Percentiles rank a stretch among this genome's conserved stretches.
Evolutionary conservation across 2,888 invertebrate species (phyloP).

Genomic region (Archips crataeganus): DNA sequence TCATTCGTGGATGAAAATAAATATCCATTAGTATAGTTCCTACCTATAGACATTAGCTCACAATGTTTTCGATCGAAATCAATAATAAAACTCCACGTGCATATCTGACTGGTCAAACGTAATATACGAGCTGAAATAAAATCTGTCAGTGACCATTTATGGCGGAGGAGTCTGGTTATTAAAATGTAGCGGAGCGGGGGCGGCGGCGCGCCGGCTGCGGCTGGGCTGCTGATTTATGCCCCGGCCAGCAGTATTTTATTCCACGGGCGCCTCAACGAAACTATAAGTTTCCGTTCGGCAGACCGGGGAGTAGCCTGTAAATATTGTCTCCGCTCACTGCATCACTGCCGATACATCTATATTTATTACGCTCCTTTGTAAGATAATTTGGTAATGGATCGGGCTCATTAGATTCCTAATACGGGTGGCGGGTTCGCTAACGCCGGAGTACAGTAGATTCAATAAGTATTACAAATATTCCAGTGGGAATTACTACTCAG

Average conservation of each 20-base stretch:
- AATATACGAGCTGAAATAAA: conserved; percentile 82
- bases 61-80: conserved; percentile 26
- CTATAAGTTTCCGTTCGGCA: conserved; percentile 86
- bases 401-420: conserved; percentile 68
- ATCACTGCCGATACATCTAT: conserved; percentile 81
- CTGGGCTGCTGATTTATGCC: conserved; percentile 82
- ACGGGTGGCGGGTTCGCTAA: conserved; percentile 36
- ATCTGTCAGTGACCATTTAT: conserved; percentile 83
- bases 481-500: too few species aligned
- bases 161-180: conserved; percentile 77
- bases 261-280: conserved; percentile 85
- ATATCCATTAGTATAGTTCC: neutral
- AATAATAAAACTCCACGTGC: conserved; percentile 69
- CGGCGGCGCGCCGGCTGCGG: conserved; percentile 77
- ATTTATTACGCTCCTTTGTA: conserved; percentile 78
- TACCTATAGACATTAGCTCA: neutral
- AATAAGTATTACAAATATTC: neutral
- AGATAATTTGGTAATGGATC: conserved; percentile 84
- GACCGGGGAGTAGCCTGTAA: conserved; percentile 82
- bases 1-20: neutral
- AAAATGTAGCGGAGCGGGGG: conserved; percentile 80
- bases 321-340: conserved; percentile 82
- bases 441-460: neutral
- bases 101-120: conserved; percentile 58
- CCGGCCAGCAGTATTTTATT: conserved; percentile 84